These are phyloP conservation scores for Pongo pygmaeus DNA, from an alignment of 2,113 vertebrate species.

Conservation along the genomic window DNA sequence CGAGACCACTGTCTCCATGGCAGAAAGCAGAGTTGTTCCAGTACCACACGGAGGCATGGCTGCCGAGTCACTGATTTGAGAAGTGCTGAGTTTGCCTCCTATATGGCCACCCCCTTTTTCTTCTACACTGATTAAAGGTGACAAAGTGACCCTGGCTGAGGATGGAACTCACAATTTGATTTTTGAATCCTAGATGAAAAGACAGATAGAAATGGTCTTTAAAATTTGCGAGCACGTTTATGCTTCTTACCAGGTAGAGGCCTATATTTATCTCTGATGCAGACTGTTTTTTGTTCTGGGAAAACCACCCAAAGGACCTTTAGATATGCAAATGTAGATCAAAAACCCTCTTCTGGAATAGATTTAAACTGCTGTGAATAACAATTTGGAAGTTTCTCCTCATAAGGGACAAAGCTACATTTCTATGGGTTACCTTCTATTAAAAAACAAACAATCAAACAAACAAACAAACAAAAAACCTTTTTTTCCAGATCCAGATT, in stretches of 20 bases:
- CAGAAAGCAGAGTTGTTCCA: accelerated
- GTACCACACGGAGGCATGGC: accelerated
- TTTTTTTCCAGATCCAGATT: neutral
- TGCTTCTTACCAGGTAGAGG: neutral
- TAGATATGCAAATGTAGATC: constrained; percentile 35
- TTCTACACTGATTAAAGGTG: neutral
- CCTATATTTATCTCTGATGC: constrained; percentile 1
- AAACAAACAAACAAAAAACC: too few species aligned
- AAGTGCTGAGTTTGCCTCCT: too few species aligned
- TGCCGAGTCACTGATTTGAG: accelerated
- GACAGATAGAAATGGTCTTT: neutral
- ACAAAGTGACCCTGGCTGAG: neutral
- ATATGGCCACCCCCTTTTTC: too few species aligned
- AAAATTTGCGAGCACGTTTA: neutral
- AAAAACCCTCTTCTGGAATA: constrained; percentile 21
- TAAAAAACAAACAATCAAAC: neutral
- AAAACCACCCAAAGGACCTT: constrained; percentile 40
- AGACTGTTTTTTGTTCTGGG: neutral
- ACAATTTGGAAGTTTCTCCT: neutral
- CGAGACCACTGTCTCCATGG: accelerated
- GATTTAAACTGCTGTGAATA: neutral
- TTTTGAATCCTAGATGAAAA: constrained; percentile 15
- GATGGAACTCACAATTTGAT: neutral
- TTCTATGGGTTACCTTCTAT: neutral
- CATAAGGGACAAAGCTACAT: neutral